These are phyloP conservation scores for Cantharis flavilabris DNA, from an alignment of 2,888 invertebrate species.

Conservation along the genomic window DNA sequence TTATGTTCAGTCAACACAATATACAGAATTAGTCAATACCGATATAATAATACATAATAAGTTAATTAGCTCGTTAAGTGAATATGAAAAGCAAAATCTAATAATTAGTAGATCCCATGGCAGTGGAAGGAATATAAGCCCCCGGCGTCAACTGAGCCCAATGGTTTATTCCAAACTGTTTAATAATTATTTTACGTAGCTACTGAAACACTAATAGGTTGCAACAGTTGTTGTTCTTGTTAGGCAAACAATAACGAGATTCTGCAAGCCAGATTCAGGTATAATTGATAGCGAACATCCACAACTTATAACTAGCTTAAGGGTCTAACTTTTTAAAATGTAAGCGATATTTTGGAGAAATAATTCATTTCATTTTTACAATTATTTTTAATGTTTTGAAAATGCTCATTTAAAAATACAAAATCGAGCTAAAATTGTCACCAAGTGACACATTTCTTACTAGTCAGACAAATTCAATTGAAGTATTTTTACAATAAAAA, in stretches of 20 bases:
- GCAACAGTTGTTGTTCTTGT: slow-evolving; percentile 29
- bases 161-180: slow-evolving; percentile 31
- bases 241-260: slow-evolving; percentile 25
- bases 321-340: neutral
- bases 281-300: slow-evolving; percentile 26
- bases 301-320: slow-evolving; percentile 4
- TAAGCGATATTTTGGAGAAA: neutral
- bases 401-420: too few species aligned
- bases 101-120: slow-evolving; percentile 36
- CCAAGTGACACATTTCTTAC: neutral
- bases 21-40: slow-evolving; percentile 40
- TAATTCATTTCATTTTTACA: neutral
- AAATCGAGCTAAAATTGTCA: neutral
- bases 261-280: slow-evolving; percentile 29
- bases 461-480: neutral
- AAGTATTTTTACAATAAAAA: neutral
- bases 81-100: slow-evolving; percentile 41
- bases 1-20: neutral
- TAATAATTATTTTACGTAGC: slow-evolving; percentile 28
- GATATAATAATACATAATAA: slow-evolving; percentile 37
- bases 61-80: slow-evolving; percentile 43
- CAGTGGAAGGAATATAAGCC: slow-evolving; percentile 16
- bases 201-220: slow-evolving; percentile 28
- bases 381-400: neutral
- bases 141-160: slow-evolving; percentile 17